A percentile compares a stretch with the other conserved stretches of the same genome.
Evolutionary conservation across 2,888 invertebrate genomes (phyloP).

Genomic region (Meliscaeva auricollis): DNA sequence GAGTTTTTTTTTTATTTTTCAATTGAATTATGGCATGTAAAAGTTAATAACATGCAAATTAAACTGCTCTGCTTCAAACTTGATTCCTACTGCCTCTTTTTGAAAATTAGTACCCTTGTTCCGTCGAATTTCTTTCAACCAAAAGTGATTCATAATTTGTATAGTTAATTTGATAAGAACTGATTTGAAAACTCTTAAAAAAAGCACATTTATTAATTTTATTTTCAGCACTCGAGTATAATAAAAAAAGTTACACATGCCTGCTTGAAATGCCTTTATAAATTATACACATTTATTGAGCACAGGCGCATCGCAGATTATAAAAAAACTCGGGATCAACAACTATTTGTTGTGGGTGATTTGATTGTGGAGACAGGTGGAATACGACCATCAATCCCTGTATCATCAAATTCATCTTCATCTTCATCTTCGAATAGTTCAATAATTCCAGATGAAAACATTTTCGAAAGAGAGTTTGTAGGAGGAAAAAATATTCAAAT

Average conservation of each 20-base stretch:
- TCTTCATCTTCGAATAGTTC: constrained; percentile 22
- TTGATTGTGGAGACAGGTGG: constrained; percentile 13
- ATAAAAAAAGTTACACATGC: constrained; percentile 39
- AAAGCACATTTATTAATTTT: too few species aligned
- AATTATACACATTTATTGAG: constrained; percentile 56
- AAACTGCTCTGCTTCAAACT: too few species aligned
- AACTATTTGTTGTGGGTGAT: constrained; percentile 10
- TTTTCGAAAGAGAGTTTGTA: constrained; percentile 27
- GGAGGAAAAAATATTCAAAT: constrained; percentile 10
- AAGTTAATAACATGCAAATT: too few species aligned
- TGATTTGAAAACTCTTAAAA: too few species aligned
- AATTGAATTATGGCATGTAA: too few species aligned
- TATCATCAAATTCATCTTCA: constrained; percentile 14
- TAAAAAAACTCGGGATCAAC: constrained; percentile 22
- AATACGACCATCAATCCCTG: neutral
- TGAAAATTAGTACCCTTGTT: too few species aligned
- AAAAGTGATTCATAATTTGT: too few species aligned
- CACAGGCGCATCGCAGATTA: constrained; percentile 30
- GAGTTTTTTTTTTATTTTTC: too few species aligned
- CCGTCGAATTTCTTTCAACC: too few species aligned
- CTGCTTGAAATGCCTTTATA: constrained; percentile 63
- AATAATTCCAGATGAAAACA: constrained; percentile 26
- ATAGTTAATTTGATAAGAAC: too few species aligned
- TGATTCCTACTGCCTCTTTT: too few species aligned
- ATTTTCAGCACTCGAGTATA: constrained; percentile 32